phyloP scores from a whole-genome alignment of 2,113 vertebrate genomes.

The Phyllostomus discolor region DNA sequence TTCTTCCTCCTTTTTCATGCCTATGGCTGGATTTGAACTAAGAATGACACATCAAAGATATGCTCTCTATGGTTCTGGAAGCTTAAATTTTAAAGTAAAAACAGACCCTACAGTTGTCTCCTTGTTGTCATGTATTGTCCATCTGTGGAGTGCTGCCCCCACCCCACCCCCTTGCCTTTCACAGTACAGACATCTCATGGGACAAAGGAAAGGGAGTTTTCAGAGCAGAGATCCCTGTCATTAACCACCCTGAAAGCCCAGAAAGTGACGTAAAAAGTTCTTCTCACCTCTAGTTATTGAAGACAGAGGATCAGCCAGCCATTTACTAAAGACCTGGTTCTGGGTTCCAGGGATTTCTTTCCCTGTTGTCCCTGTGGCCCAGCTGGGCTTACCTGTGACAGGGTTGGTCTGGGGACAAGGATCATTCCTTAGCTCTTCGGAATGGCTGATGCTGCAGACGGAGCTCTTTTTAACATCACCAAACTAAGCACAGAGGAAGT shows the following conservation, averaged over 20 bases:
- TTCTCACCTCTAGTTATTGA: neutral
- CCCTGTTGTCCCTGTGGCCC: neutral
- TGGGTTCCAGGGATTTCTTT: neutral
- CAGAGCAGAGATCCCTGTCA: neutral
- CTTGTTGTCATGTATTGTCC: neutral
- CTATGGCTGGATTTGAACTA: neutral
- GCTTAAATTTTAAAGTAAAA: neutral
- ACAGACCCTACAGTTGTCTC: neutral
- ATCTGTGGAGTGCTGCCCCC: neutral
- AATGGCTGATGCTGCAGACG: neutral
- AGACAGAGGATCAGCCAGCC: neutral
- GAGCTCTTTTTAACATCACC: neutral
- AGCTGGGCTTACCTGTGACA: neutral
- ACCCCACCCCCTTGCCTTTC: neutral
- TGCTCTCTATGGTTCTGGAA: neutral
- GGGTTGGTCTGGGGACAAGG: neutral
- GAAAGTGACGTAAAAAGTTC: neutral
- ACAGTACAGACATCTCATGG: neutral
- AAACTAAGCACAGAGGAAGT: neutral
- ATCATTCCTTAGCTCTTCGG: neutral
- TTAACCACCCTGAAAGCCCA: neutral
- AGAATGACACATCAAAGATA: neutral
- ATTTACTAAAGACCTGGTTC: neutral
- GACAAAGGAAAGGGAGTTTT: neutral
- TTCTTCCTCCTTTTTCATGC: neutral